phyloP scores from a whole-genome alignment of 2,797 vertebrate species.

The Huso huso region DNA sequence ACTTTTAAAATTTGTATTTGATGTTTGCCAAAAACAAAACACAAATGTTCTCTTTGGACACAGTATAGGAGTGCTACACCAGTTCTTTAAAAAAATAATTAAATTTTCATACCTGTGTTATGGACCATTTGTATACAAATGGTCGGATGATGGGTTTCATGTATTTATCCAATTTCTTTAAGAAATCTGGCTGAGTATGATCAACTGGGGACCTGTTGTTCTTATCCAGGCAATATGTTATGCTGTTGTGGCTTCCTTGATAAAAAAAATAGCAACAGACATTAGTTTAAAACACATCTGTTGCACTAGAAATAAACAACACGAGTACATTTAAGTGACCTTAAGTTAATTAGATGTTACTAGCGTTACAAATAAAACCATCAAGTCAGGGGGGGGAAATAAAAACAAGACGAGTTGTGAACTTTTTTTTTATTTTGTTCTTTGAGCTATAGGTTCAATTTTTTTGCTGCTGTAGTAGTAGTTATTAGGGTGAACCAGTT shows the following conservation, averaged over 20 bases:
- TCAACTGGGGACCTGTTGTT: conserved; percentile 67
- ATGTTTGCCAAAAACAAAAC: neutral
- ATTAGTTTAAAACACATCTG: no score
- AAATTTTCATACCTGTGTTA: conserved; percentile 69
- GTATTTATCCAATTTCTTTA: conserved; percentile 68
- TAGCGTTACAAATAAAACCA: no score
- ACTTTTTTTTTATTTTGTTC: no score
- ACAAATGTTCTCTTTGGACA: neutral
- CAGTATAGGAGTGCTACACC: no score
- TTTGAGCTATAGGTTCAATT: no score
- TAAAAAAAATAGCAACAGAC: neutral
- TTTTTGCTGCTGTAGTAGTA: no score
- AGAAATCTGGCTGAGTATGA: conserved; percentile 64
- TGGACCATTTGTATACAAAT: conserved; percentile 81
- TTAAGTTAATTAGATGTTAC: no score
- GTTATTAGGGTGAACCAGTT: no score
- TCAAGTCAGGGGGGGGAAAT: no score
- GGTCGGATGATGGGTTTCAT: conserved; percentile 76
- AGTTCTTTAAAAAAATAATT: neutral
- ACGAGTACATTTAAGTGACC: no score
- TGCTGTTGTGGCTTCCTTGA: conserved; percentile 84
- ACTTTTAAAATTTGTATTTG: neutral
- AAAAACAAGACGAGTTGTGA: no score
- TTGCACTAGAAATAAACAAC: no score
- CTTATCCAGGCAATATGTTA: conserved; percentile 85